phyloP scores from a whole-genome alignment of 2,888 invertebrate genomes.

The Ophion obscuratus region DNA sequence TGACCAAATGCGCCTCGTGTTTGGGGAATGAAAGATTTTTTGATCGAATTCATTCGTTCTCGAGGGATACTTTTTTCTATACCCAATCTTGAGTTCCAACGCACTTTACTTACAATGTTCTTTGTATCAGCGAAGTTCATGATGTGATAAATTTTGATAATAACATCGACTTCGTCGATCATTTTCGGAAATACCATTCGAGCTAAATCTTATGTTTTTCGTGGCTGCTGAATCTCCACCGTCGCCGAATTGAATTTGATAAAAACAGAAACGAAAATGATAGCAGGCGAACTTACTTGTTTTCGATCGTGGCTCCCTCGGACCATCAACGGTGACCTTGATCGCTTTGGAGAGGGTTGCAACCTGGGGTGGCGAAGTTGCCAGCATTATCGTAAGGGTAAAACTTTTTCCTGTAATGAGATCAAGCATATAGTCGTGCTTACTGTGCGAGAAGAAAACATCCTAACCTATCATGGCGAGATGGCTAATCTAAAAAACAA shows the following conservation, averaged over 20 bases:
- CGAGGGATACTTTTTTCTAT: background rate
- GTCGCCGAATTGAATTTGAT: background rate
- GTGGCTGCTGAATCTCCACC: background rate
- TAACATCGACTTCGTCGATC: background rate
- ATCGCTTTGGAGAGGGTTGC: constrained; percentile 82
- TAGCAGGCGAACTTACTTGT: constrained; percentile 77
- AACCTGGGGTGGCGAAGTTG: constrained; percentile 82
- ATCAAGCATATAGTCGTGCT: constrained; percentile 21
- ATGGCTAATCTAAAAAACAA: background rate
- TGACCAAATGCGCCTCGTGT: constrained; percentile 20
- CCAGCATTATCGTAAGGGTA: constrained; percentile 83
- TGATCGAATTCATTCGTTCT: constrained; percentile 16
- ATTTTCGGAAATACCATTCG: background rate
- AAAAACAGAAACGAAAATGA: background rate
- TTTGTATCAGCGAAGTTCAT: background rate
- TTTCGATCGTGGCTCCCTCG: constrained; percentile 81
- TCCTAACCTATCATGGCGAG: background rate
- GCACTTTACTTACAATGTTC: background rate
- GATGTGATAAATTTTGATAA: background rate
- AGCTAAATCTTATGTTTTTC: background rate
- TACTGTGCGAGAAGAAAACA: constrained; percentile 16
- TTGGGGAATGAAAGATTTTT: constrained; percentile 5
- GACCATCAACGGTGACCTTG: constrained; percentile 82
- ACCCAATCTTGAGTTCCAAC: background rate
- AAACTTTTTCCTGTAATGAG: constrained; percentile 82